Evolutionary conservation across 2,888 invertebrate species (phyloP), one percentile per base, ranked within the genome.

Genomic region (Eupithecia subumbrata): DNA sequence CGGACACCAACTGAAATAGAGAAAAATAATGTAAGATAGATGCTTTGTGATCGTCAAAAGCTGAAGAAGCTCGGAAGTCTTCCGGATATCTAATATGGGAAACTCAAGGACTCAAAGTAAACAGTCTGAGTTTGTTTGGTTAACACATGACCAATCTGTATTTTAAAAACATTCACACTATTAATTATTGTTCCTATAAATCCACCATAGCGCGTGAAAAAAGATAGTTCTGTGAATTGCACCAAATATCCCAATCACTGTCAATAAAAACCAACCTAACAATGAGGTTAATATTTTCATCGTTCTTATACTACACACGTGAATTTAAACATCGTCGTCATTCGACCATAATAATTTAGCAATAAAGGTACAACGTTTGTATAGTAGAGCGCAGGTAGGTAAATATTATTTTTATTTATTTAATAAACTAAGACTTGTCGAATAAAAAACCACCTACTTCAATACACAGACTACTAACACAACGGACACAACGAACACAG

Each of bases 1-100:
- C 76, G 30, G 80, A 75, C 69, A 80, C 77, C 76, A 82, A 73
- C 85, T 85, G 82, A 60, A 83, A 84, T 52, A 71, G 48, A 70
- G 12, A 60, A 60, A 72, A 52, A 69, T 22, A 22, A 25, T 22
- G 22, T 68, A 45, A 40, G 5, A 3, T 43, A 16, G n/a, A 5
- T 40, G 11, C 11, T 25, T 40, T 40, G 12, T 14, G 12, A 60
- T 25, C 5, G 2, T 60, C 60, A 22, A 60, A 52, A 56, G 12
- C 11, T 56, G 48, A 8, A 18, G 11, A 56, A 56, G 11, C 11
- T 56, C n/a, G 11, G 5, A 22, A 56, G 4, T 22, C 4, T 9
- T 56, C 11, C 9, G 8, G 48, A n/a, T 48, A 48, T 16, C 9
- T 22, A 56, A 7, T 22, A 9, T 48, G 56, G 22, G 12, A 22